These are phyloP conservation scores for Augiades crinisus DNA, from an alignment of 2,888 invertebrate genomes.

Conservation along the genomic window DNA sequence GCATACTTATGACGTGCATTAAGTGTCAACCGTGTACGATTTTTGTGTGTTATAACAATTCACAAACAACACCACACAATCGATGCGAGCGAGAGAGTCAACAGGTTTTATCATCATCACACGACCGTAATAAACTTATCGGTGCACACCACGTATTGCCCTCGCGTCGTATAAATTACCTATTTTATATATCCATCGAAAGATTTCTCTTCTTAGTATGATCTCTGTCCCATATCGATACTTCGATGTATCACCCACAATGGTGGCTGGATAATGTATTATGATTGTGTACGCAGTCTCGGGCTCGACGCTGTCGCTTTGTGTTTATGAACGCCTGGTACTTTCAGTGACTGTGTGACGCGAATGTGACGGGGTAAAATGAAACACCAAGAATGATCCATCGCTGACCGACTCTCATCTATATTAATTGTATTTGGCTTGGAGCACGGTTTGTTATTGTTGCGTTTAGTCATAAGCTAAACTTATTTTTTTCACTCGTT, in stretches of 20 bases:
- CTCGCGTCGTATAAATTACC: not conserved
- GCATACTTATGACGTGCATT: too few species aligned
- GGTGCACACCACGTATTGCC: too few species aligned
- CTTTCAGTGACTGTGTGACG: conserved; percentile 12
- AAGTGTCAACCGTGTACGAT: not conserved
- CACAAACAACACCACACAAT: not conserved
- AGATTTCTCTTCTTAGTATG: not conserved
- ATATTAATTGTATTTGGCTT: too few species aligned
- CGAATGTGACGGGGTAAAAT: conserved; percentile 18
- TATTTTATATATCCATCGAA: not conserved
- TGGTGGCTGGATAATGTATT: not conserved
- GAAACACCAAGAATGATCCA: not conserved
- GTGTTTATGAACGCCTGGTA: conserved; percentile 12
- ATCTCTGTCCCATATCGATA: not conserved
- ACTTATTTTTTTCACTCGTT: too few species aligned
- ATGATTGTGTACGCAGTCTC: not conserved
- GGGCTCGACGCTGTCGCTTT: conserved; percentile 2
- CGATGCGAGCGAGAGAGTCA: not conserved
- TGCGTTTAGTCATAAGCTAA: too few species aligned
- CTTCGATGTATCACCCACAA: not conserved
- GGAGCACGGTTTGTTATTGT: too few species aligned
- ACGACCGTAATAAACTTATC: not conserved
- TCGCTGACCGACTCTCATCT: too few species aligned
- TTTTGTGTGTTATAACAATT: not conserved
- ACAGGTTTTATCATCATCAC: not conserved